Evolutionary conservation across 2,113 vertebrate genomes (phyloP), one percentile per base, ranked within the genome.

Genomic region (Prochilodus magdalenae): DNA sequence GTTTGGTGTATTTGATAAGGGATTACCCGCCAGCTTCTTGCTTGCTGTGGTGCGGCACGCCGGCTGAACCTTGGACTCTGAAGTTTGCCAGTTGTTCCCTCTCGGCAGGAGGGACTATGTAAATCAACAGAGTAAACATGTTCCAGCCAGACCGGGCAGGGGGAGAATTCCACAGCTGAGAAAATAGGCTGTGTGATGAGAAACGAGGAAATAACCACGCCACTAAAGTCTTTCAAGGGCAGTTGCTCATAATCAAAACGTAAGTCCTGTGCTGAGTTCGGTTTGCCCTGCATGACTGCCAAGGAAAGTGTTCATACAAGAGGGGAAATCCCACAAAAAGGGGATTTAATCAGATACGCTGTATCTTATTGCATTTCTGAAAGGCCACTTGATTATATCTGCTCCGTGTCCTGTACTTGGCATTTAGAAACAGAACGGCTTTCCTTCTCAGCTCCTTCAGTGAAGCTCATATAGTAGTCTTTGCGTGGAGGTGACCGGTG

Each of bases 11-110:
- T 75, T 82, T 76, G 65, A 82, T 82, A 73, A 80, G 82, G 77
- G 76, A 85, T 91, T 90, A 82, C 70, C 26, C 1, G 29, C 80
- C 73, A 87, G 80, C 81, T 59, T 79, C 62, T 86, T 90, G 86
- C 90, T 90, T 85, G 65, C 63, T 74, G 77, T 55, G 26, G 49
- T 67, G 27, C n/a, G 65, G 67, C 22, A 55, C 73, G 71, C 79
- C 65, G 59, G 75, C 59, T 89, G 80, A 87, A 80, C n/a, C 10
- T 44, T 82, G 75, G 66, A 85, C 79, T 84, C 72, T 24, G 60
- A 69, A 75, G 69, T 62, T 85, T 75, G 55, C 40, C 65, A 55
- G 51, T 27, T 77, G 60, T 29, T 63, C 80, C 79, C 77, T 59
- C 10, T 26, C 26, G 59, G 57, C 55, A 47, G 70, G 76, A 63